phyloP scores from a whole-genome alignment of 2,888 invertebrate species.

The Protonemura montana region DNA sequence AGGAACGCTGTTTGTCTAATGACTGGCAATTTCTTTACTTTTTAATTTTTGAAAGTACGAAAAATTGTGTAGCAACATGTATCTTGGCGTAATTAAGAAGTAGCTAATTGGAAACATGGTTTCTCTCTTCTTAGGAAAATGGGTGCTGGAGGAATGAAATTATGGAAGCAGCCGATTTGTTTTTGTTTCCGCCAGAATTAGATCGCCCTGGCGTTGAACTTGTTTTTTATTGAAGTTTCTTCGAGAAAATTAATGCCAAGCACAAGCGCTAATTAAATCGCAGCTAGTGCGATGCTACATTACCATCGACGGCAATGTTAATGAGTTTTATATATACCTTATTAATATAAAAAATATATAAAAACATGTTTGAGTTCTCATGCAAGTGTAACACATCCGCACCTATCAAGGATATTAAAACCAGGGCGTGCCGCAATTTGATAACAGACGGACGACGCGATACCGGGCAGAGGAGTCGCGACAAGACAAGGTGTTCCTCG shows the following conservation, averaged over 20 bases:
- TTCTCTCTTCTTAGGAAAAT: neutral
- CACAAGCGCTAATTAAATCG: no score
- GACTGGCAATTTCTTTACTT: neutral
- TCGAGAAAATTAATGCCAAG: no score
- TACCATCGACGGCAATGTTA: no score
- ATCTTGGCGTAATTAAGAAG: neutral
- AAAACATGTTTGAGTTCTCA: no score
- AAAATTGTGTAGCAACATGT: constrained; percentile 5
- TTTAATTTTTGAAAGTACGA: neutral
- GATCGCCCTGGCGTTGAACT: neutral
- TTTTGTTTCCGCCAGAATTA: neutral
- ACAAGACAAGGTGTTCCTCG: neutral
- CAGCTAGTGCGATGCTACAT: no score
- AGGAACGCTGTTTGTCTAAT: neutral
- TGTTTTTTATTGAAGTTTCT: neutral
- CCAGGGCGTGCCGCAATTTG: no score
- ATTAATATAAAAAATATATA: no score
- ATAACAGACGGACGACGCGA: neutral
- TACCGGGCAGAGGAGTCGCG: neutral
- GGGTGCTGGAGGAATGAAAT: neutral
- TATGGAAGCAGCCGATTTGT: neutral
- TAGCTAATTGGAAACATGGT: neutral
- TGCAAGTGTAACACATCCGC: no score
- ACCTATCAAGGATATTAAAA: no score
- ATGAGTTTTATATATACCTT: no score